Base-by-base conservation (phyloP, 2,797 vertebrate genomes). In the Gastrophryne carolinensis region DNA sequence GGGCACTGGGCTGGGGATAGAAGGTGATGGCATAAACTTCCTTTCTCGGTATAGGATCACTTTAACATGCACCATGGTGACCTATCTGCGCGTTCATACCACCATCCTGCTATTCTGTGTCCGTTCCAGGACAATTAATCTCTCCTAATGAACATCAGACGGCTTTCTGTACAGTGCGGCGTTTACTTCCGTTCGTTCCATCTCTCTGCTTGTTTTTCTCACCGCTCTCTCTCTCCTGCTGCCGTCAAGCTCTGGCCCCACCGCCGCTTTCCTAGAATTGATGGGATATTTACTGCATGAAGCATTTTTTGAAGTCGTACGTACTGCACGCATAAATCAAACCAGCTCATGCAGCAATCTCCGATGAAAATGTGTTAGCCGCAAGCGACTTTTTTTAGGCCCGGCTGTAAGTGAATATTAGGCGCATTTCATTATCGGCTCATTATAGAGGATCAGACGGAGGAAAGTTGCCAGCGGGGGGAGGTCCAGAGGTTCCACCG, bases 241-340 rank as follows among this genome's bases (percentile, higher is more conserved):
- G n/a, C 12, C 37, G 24, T 49, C 10, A 7, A 27, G 12, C 57
- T 39, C 24, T 23, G n/a, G n/a, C n/a, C n/a, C n/a, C n/a, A n/a
- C n/a, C n/a, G n/a, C 19, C 21, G 54, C 54, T 17, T 47, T 50
- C 17, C 27, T 7, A 32, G 27, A 62, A 57, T 66, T 65, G 60
- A 73, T 56, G 61, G 50, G 49, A 57, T 52, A 26, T 66, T 65
- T 65, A 41, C 49, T 56, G 61, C 60, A 50, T 64, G 60, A 61
- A 19, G 47, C 44, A 26, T 26, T 39, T 35, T 63, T 27, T 62
- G 44, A 72, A 53, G 49, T 63, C n/a, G 7, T 41, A 29, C 58
- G 19, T 54, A 30, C 24, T 29, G 17, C 21, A 47, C 47, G 44
- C 54, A 72, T 72, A 72, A 53, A 72, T 72, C 58, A 72, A 39